Base-by-base conservation (phyloP, 2,888 invertebrate species). In the Ganaspis brasiliensis region DNA sequence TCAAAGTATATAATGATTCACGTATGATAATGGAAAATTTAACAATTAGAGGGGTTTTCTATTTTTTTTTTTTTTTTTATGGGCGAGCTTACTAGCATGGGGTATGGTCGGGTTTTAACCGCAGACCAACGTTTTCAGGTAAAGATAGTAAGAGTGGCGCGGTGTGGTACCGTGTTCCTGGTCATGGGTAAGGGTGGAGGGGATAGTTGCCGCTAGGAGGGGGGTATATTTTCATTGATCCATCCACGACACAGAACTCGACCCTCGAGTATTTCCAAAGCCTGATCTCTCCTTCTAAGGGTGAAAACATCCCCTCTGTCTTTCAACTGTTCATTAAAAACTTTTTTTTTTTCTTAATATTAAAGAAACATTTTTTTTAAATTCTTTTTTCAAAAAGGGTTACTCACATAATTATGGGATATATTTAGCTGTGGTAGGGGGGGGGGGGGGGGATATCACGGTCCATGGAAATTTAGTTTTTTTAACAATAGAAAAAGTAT, bases 151-250 rank as follows among this genome's bases (percentile, higher is more conserved):
- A 79, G 81, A 84, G 80, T 87, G 87, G 87, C 85, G 89, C 87
- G 88, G 86, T 85, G 82, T 87, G 88, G 87, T 87, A 87, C 86
- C 86, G 80, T 79, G 77, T 79, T 75, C 77, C 72, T 76, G 75
- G 61, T 79, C 77, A 74, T 78, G 61, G 76, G 77, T 72, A 74
- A 49, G 75, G 79, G 63, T 74, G 77, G 81, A 81, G 81, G 83
- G 79, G 81, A 79, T 79, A 76, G 81, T 77, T 79, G 83, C 56
- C 78, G 82, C 78, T 73, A 80, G 78, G 80, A 83, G 84, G 84
- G 83, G 86, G 87, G 86, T 87, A 86, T 80, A 87, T 87, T 90
- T 90, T 91, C 91, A 91, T 91, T 91, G 91, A 91, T 91, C 91
- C 91, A 80, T 87, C 84, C 85, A 83, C 83, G 86, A 86, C 83